Base-by-base conservation (phyloP, 2,797 vertebrate species). In the Rhabdomys pumilio region DNA sequence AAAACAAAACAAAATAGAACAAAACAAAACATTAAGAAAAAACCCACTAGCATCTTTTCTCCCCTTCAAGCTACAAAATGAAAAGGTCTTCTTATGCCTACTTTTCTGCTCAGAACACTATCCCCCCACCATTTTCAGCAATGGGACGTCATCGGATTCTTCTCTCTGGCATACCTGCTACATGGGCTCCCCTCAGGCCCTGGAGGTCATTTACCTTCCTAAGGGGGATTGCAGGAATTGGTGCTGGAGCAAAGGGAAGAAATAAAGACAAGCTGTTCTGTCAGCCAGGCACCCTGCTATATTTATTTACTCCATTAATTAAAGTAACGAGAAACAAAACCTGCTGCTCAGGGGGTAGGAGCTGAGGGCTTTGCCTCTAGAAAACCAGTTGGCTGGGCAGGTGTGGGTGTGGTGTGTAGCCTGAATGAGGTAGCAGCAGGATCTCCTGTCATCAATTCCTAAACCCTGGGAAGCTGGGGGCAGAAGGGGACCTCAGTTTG, bases 221-320 rank as follows among this genome's bases (percentile, higher is more conserved):
- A 34, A 29, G 4, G 6, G 34, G 79, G 22, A 93, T 38, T 77
- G 90, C 55, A 88, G 57, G 9, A n/a, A 83, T 50, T 87, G 72
- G 12, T 20, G 0, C 17, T 61, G 31, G 14, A 83, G 59, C 29
- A 53, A 65, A 80, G 38, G 59, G 61, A 31, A 22, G 38, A 89
- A 94, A 95, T 82, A 79, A 96, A 95, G 94, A 50, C 59, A 80
- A 85, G 76, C 69, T 89, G 59, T 57, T 63, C 61, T 81, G 85
- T 83, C 59, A 90, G 90, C 75, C 83, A 93, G 91, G 63, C 96
- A 84, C 75, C 86, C 69, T 55, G 77, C 92, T 89, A 3, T 92
- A 96, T 92, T 91, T 93, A 96, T 85, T 94, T 94, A 88, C 59
- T 91, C 65, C 55, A 41, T 89, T 96, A 93, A 97, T 95, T 96